Percentiles rank a stretch among this genome's conserved stretches.
phyloP scores from a whole-genome alignment of 2,113 vertebrate species.

The Forbesichthys papilliferus region DNA sequence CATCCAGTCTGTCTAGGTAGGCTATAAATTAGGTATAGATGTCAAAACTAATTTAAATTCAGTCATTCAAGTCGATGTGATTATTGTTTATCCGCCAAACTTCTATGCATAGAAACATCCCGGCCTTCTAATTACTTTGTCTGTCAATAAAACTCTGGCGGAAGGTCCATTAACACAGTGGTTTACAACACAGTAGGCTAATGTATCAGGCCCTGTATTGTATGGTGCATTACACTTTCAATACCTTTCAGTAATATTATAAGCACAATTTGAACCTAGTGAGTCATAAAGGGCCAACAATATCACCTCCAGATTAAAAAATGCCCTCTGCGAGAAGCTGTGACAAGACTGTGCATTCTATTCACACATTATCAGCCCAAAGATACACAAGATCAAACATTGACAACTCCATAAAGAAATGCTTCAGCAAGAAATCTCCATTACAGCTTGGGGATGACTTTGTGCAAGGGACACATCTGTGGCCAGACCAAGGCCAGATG shows the following conservation, averaged over 20 bases:
- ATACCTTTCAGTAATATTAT: neutral
- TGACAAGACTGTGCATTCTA: slow-evolving; percentile 30
- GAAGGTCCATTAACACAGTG: no score
- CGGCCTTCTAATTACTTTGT: no score
- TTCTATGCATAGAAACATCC: no score
- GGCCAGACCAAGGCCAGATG: slow-evolving; percentile 1
- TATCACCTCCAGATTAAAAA: slow-evolving; percentile 14
- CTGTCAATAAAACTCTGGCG: no score
- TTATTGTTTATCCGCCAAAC: no score
- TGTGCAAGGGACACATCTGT: slow-evolving; percentile 30
- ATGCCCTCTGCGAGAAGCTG: slow-evolving; percentile 10
- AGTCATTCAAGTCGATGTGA: no score
- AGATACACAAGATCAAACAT: slow-evolving; percentile 39
- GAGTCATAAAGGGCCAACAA: slow-evolving; percentile 16
- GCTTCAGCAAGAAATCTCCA: slow-evolving; percentile 53
- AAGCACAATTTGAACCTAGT: slow-evolving; percentile 2
- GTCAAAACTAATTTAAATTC: no score
- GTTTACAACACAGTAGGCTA: no score
- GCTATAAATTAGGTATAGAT: no score
- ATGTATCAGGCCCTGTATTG: no score
- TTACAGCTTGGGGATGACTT: slow-evolving; percentile 52
- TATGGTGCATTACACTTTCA: no score
- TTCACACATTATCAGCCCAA: slow-evolving; percentile 18
- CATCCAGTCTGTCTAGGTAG: no score
- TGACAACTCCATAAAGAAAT: slow-evolving; percentile 65